These are phyloP conservation scores for Anhinga anhinga DNA, from an alignment of 2,113 vertebrate species.

Conservation along the genomic window DNA sequence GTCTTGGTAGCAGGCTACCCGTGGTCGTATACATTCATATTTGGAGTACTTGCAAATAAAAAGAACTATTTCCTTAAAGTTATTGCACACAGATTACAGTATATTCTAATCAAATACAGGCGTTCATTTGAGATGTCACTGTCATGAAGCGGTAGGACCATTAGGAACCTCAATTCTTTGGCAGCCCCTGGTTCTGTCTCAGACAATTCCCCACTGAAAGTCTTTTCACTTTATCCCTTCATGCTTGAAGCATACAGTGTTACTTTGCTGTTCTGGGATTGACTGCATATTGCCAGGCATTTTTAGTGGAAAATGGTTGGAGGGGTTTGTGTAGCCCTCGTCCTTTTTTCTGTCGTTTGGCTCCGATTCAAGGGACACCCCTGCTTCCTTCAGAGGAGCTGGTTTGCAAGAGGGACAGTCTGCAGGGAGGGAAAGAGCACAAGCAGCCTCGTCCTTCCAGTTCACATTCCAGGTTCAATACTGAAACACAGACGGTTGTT, in stretches of 20 bases:
- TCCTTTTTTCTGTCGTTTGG: not conserved
- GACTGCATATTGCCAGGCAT: not conserved
- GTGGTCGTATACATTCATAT: not conserved
- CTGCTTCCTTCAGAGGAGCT: not conserved
- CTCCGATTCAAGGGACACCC: not conserved
- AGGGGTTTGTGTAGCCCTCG: not conserved
- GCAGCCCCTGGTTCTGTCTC: not conserved
- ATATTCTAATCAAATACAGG: not conserved
- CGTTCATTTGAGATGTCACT: not conserved
- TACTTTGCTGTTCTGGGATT: not conserved
- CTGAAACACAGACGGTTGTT: not conserved
- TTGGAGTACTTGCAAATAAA: not conserved
- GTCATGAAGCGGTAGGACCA: not conserved
- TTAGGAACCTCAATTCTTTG: not conserved
- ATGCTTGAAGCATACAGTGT: not conserved
- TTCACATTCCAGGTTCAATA: not conserved
- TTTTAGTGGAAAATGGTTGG: slow-evolving; percentile 18
- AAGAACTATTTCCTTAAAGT: not conserved
- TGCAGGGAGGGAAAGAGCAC: not conserved
- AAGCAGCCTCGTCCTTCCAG: not conserved
- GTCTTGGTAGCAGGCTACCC: not conserved
- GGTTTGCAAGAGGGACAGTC: not conserved
- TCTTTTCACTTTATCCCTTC: not conserved
- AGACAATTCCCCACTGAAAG: not conserved
- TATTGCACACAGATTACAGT: not conserved